Conservation (phyloP, 2,113 vertebrate genomes). For the Suricata suricatta region DNA sequence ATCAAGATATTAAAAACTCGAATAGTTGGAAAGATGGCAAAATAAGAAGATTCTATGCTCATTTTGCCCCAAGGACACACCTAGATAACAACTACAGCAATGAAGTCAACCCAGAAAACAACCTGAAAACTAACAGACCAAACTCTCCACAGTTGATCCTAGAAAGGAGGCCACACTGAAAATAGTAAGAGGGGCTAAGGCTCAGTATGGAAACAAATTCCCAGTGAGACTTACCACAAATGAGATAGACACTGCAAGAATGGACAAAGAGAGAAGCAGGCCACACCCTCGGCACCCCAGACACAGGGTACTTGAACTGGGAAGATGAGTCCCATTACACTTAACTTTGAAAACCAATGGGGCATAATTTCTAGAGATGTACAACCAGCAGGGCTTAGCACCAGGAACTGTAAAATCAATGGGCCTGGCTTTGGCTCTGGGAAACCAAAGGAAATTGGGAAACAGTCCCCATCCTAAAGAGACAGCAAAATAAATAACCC, state of each 20-base stretch:
- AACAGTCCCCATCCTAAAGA: neutral
- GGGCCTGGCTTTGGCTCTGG: neutral
- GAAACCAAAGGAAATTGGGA: neutral
- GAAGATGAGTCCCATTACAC: neutral
- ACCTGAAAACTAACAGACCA: no score
- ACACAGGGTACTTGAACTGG: neutral
- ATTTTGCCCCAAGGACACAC: neutral
- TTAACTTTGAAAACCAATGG: neutral
- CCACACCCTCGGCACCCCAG: neutral
- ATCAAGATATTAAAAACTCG: conserved; percentile 45
- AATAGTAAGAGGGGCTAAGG: neutral
- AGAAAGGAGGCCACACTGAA: neutral
- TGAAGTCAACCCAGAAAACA: neutral
- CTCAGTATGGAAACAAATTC: neutral
- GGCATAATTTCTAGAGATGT: neutral
- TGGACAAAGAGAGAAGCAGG: neutral
- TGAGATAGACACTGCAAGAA: neutral
- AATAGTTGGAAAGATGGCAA: neutral
- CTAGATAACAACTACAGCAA: neutral
- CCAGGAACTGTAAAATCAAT: neutral
- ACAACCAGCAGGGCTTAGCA: neutral
- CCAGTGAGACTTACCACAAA: neutral
- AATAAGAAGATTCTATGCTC: neutral
- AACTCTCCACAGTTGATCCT: neutral
- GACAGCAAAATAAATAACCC: neutral